Evolutionary conservation across 1,140 invertebrate species (phyloP), one percentile per base, ranked within the genome.

Genomic region (Carposina sasakii): DNA sequence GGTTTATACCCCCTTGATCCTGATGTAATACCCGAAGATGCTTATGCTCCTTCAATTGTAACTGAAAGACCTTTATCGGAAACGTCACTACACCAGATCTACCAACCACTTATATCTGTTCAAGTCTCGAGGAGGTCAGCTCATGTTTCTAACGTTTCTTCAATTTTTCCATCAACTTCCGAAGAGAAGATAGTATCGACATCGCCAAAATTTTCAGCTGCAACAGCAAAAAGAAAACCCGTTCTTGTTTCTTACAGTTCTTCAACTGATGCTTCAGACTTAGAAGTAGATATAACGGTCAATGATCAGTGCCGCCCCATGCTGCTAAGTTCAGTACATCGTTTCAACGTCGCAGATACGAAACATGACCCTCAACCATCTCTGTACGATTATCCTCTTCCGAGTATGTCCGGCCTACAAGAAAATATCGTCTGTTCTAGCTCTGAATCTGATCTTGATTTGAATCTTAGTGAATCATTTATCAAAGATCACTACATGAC

Each of bases 1-100:
- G 60, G 55, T 9, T 45, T 62, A 19, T 57, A 54, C n/a, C 57
- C 57, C 13, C 40, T 46, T 21, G 23, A 58, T 43, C 60, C 60
- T 41, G 41, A 48, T 44, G 30, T 21, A 5, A 48, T 56, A 10
- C 46, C 52, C 17, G 48, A 57, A 48, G 46, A 34, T 9, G 54
- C 54, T 3, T 57, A 33, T 47, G 54, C 54, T 17, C 57, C 53
- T 19, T 57, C 54, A 20, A 47, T 49, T 22, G 17, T 52, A 16
- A 31, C 41, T 24, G n/a, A 58, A 57, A 42, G 31, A 36, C 48
- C 54, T 49, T 16, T 12, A 4, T 9, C 24, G 17, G 5, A 44
- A 41, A 23, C 20, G 15, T 24, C 9, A 15, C 53, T 46, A 55
- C n/a, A 49, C 52, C 21, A 49, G 41, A 49, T 40, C 40, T 41